Base-by-base conservation (phyloP, 2,797 vertebrate genomes). In the Melanitta fusca region DNA sequence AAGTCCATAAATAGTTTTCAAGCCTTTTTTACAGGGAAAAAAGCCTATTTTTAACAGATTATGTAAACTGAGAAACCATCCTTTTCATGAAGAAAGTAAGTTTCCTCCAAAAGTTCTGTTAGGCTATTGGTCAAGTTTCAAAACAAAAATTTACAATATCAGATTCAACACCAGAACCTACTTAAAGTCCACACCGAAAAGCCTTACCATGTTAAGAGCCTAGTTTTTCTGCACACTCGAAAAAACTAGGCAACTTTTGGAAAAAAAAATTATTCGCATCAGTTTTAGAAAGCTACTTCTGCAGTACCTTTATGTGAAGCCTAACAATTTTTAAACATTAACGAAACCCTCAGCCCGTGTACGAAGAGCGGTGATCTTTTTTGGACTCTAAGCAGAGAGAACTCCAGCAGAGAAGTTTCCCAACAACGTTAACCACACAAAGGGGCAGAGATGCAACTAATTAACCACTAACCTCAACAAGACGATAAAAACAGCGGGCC, bases 381-480 rank as follows among this genome's bases (percentile, higher is more conserved):
- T 28, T 13, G 41, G 10, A 34, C 22, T 25, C 13, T 12, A 32
- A 38, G 34, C 15, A 38, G 34, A 27, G 9, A 51, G 8, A 88
- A 20, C 45, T 27, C 39, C 8, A 39, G 8, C 34, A 70, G 0
- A 66, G 3, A 4, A 10, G 2, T 17, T 73, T 71, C 51, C 39
- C 62, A n/a, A 6, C 6, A 1, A 5, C 18, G 74, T 30, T 53
- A 60, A 34, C 3, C 5, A 57, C 0, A 81, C 72, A 78, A 84
- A 8, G 1, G 3, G 72, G 0, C 0, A 53, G 0, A 1, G 0
- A 1, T 9, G 0, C 2, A 25, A 75, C 56, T 20, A 49, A 66
- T 27, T 43, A 64, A 71, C 6, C 38, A 32, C 2, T 1, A 7
- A 45, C 5, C 1, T 2, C 2, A 39, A 41, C 1, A 24, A 49